Conservation (phyloP, 2,888 invertebrate species). For the Cantharis flavilabris region DNA sequence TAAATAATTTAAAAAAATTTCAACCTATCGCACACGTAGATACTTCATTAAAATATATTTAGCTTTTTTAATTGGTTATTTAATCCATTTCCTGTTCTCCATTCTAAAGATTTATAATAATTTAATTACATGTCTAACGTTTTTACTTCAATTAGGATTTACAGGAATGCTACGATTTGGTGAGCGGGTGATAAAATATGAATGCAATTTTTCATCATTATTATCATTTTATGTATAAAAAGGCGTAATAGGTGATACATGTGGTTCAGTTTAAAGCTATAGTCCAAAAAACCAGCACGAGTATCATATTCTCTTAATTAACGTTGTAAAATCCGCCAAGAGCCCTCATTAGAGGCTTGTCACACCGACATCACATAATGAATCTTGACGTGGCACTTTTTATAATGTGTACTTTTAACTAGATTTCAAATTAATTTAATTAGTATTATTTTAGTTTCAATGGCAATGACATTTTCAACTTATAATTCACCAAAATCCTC, state of each 20-base stretch:
- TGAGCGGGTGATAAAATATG: constrained; percentile 13
- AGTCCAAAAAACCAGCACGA: constrained; percentile 48
- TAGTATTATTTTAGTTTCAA: constrained; percentile 20
- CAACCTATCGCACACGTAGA: neutral
- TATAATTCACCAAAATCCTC: neutral
- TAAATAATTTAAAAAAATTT: neutral
- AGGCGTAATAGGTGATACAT: constrained; percentile 39
- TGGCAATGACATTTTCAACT: neutral
- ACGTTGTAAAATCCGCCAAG: constrained; percentile 54
- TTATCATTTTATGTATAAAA: constrained; percentile 35
- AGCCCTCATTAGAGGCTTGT: constrained; percentile 55
- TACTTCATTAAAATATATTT: neutral
- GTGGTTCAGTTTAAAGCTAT: constrained; percentile 46
- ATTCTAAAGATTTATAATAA: constrained; percentile 9
- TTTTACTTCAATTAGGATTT: neutral
- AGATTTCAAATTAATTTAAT: constrained; percentile 55
- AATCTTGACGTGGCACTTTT: constrained; percentile 56
- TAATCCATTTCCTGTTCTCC: neutral
- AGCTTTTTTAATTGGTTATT: neutral
- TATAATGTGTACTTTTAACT: constrained; percentile 52
- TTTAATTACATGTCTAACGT: neutral
- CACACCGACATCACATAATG: constrained; percentile 54
- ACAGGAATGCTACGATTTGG: no score
- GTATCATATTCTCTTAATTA: constrained; percentile 56
- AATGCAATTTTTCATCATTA: constrained; percentile 36